Evolutionary conservation across 1,140 invertebrate genomes (phyloP), one percentile per base, ranked within the genome.

Genomic region (Drosophila ogumai): DNA sequence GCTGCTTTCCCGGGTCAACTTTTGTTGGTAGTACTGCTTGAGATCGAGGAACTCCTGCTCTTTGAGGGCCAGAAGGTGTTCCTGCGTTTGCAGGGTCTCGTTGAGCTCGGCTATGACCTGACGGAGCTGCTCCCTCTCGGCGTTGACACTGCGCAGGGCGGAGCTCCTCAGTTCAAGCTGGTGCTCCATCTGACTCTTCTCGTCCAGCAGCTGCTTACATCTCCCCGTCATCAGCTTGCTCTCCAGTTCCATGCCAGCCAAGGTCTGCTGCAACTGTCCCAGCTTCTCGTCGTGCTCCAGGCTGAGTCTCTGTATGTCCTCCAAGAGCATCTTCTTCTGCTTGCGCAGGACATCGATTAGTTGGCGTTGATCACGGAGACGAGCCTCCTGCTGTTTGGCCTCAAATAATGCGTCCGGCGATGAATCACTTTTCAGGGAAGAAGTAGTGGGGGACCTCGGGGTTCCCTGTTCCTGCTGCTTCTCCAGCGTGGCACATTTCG

Each of bases 151-250:
- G 5, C 64, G 65, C 13, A 92, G 32, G 0, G 80, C 56, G 3
- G 56, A 44, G 15, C 66, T 75, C 28, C 67, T 77, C 10, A 76
- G 31, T 34, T 87, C 68, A 12, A 92, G 40, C 13, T 81, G 82
- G 15, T 81, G 59, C 47, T 86, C 76, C 54, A 91, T 50, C 25
- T 68, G 49, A 3, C 60, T 57, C 12, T 90, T 86, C 13, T 81
- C 74, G 31, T 81, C 76, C n/a, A 90, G 44, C 3, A 91, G 66
- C 49, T 90, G 72, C 43, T 78, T 81, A 34, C 82, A 92, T 47
- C 82, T 79, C 0, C 75, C 79, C 2, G 86, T 92, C 58, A 92
- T 80, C 28, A 72, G 71, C n/a, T 87, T 90, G 57, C 92, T 92
- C 22, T 92, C 91, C 28, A 88, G 57, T 25, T 92, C 91, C 15